A percentile compares a stretch with the other conserved stretches of the same genome.
These are phyloP conservation scores for Sialia sialis DNA, from an alignment of 2,113 vertebrate genomes.

Conservation along the genomic window DNA sequence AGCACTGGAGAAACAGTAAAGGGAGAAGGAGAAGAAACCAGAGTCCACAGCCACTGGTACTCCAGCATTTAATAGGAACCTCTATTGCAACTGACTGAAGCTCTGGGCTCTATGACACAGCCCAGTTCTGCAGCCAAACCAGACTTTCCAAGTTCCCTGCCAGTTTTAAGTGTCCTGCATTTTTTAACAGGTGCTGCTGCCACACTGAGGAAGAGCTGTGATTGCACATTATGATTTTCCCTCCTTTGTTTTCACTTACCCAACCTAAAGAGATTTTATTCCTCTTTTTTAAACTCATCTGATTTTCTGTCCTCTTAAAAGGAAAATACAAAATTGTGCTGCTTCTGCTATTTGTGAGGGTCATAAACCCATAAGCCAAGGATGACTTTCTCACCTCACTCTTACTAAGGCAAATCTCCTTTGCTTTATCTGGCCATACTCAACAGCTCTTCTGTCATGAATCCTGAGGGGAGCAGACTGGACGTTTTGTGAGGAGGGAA, in stretches of 20 bases:
- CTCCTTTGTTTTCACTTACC: not conserved
- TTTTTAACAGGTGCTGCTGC: conserved; percentile 42
- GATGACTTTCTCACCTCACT: not conserved
- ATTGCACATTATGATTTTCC: not conserved
- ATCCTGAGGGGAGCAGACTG: not conserved
- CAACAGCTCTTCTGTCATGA: not conserved
- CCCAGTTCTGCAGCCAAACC: not conserved
- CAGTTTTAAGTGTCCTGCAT: not conserved
- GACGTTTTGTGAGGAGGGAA: not conserved
- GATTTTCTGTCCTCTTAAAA: not conserved
- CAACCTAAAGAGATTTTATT: not conserved
- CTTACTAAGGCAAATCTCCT: not conserved
- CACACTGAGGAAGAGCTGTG: conserved; percentile 24
- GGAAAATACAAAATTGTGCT: not conserved
- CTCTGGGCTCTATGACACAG: not conserved
- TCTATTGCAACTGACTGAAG: not conserved
- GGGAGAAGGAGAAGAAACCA: not conserved
- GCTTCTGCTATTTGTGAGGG: not conserved
- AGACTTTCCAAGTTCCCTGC: not conserved
- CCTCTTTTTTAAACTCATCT: not conserved
- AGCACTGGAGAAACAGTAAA: not conserved
- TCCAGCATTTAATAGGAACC: not conserved
- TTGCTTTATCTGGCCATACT: not conserved
- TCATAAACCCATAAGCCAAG: not conserved
- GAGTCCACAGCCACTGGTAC: not conserved